Evolutionary conservation across 2,888 invertebrate genomes (phyloP), one percentile per base, ranked within the genome.

Genomic region (Scaptomyza caliginosa): DNA sequence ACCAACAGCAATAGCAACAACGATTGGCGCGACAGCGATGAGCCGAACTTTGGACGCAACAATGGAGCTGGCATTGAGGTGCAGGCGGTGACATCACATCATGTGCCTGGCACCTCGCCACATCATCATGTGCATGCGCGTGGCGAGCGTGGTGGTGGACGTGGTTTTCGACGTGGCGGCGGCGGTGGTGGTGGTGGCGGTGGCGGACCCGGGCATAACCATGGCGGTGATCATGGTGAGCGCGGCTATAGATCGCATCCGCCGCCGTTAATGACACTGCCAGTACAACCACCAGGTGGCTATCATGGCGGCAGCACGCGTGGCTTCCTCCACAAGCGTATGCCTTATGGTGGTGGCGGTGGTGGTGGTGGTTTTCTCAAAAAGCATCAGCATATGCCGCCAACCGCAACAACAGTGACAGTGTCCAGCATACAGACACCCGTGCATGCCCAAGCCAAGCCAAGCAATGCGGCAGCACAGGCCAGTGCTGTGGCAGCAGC

Each of bases 401-500:
- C 56, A 10, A 7, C 46, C 16, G 5, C 74, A 21, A 5, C 32
- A 16, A 0, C 49, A 21, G 17, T 57, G 26, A 16, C 55, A 19
- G 3, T 55, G 2, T 38, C 43, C 17, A 28, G 36, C 7, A 28
- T 13, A 2, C 67, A 39, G 21, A 3, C 49, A 11, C 40, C 34
- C 11, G 23, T 39, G 28, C 59, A 63, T 21, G 38, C 6, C 16
- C 70, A 39, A 10, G 19, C 52, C 10, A 73, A 74, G 52, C 67
- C 88, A 0, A 73, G 67, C 6, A 87, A 84, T 56, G 81, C 88
- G 6, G 89, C 89, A 0, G 89, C 88, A 0, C 89, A 89, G 36
- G 89, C 90, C n/a, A 89, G 89, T 23, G 90, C 90, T 0, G 89
- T 89, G 19, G 90, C 88, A 6, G 90, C 90, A 0, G 90, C 90